Conservation (phyloP, 2,113 vertebrate genomes). For the Balaenoptera acutorostrata region DNA sequence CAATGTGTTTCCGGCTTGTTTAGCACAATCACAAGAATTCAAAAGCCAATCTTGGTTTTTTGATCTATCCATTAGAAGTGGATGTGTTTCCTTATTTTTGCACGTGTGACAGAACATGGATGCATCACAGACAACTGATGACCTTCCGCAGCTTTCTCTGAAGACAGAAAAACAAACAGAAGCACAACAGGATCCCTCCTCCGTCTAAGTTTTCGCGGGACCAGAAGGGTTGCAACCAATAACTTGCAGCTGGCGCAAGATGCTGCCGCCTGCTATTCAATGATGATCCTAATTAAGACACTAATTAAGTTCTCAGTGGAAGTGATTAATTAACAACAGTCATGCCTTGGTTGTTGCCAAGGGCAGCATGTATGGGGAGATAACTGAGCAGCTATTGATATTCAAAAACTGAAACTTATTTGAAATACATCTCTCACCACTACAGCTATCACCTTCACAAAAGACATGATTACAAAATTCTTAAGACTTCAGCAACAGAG, state of each 20-base stretch:
- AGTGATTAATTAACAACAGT: slow-evolving; percentile 83
- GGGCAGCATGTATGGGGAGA: slow-evolving; percentile 54
- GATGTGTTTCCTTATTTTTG: slow-evolving; percentile 57
- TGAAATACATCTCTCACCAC: slow-evolving; percentile 51
- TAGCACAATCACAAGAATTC: slow-evolving; percentile 64
- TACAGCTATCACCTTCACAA: background rate
- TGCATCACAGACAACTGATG: background rate
- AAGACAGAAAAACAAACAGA: background rate
- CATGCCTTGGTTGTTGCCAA: slow-evolving; percentile 70
- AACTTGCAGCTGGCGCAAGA: slow-evolving; percentile 67
- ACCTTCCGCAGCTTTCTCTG: background rate
- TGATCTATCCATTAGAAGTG: slow-evolving; percentile 52
- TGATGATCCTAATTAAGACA: slow-evolving; percentile 87
- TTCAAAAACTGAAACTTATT: slow-evolving; percentile 54
- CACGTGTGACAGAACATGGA: slow-evolving; percentile 41
- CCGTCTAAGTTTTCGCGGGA: slow-evolving; percentile 5
- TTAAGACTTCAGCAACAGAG: background rate
- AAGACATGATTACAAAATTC: background rate
- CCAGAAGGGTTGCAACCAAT: slow-evolving; percentile 60
- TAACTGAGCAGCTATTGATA: slow-evolving; percentile 67
- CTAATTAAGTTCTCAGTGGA: slow-evolving; percentile 85
- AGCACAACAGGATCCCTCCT: background rate
- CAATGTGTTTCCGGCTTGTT: slow-evolving; percentile 66
- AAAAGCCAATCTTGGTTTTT: slow-evolving; percentile 68
- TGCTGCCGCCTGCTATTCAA: slow-evolving; percentile 65